Percentiles rank a stretch among this genome's conserved stretches.
phyloP scores from a whole-genome alignment of 2,113 vertebrate species.

The Pomatorhinus ruficollis region DNA sequence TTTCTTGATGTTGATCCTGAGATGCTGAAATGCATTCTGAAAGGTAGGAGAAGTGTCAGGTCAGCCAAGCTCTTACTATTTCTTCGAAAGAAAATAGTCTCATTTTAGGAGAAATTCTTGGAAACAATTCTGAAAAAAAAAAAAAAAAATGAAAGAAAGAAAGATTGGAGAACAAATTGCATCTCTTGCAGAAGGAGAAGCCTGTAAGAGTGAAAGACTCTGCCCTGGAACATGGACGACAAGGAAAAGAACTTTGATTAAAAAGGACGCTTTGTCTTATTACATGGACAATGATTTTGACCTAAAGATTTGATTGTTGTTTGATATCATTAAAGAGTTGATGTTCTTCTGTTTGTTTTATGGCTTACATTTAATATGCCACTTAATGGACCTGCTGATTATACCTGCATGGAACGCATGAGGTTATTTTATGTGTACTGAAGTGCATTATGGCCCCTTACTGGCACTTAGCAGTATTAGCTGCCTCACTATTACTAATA shows the following conservation, averaged over 20 bases:
- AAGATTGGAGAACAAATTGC: background rate
- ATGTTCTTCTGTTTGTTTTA: slow-evolving; percentile 40
- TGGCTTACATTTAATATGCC: slow-evolving; percentile 21
- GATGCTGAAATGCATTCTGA: background rate
- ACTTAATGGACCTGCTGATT: slow-evolving; percentile 30
- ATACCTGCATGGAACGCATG: background rate
- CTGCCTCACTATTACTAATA: background rate
- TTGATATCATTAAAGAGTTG: slow-evolving; percentile 4
- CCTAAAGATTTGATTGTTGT: slow-evolving; percentile 9
- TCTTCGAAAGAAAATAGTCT: background rate
- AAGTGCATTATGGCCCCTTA: slow-evolving; percentile 4
- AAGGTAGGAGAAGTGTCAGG: background rate
- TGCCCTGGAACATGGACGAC: background rate
- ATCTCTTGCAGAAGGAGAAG: background rate
- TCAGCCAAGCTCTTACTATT: background rate
- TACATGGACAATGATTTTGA: slow-evolving; percentile 15
- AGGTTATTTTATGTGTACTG: slow-evolving; percentile 5
- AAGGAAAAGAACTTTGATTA: background rate
- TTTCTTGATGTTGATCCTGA: background rate
- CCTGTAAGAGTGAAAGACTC: background rate
- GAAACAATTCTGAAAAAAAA: background rate
- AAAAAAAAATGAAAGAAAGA: background rate
- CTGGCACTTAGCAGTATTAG: background rate
- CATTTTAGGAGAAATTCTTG: background rate
- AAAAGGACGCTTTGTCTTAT: background rate